These are phyloP conservation scores for Rhinoderma darwinii DNA, from an alignment of 2,113 vertebrate genomes.

Conservation along the genomic window DNA sequence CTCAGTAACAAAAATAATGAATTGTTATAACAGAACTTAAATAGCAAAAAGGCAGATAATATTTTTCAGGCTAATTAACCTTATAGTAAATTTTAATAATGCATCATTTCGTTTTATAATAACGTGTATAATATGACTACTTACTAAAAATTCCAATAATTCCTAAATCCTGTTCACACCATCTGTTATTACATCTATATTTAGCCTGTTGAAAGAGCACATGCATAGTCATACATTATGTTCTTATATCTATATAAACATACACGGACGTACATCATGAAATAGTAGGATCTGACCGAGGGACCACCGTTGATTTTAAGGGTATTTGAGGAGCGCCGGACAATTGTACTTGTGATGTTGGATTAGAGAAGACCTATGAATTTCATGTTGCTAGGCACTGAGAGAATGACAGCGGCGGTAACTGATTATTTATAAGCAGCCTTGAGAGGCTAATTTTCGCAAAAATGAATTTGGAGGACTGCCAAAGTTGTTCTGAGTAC, in stretches of 20 bases:
- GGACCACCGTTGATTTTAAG: background rate
- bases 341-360: slow-evolving; percentile 25
- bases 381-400: slow-evolving; percentile 45
- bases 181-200: slow-evolving; percentile 4
- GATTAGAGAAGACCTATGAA: background rate
- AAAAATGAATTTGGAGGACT: slow-evolving; percentile 43
- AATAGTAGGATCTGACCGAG: background rate
- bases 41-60: background rate
- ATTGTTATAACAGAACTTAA: background rate
- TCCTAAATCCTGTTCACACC: background rate
- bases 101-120: background rate
- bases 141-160: background rate
- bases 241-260: background rate
- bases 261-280: background rate
- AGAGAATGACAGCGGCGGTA: slow-evolving; percentile 29
- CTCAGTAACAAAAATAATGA: background rate
- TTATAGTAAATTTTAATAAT: background rate
- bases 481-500: slow-evolving; percentile 34
- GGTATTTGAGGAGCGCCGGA: background rate
- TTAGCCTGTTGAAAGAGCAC: background rate
- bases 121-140: background rate
- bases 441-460: slow-evolving; percentile 49
- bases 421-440: slow-evolving; percentile 45
- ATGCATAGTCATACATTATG: background rate
- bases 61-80: background rate